These are phyloP conservation scores for Coreius guichenoti DNA, from an alignment of 2,797 vertebrate genomes.

Conservation along the genomic window DNA sequence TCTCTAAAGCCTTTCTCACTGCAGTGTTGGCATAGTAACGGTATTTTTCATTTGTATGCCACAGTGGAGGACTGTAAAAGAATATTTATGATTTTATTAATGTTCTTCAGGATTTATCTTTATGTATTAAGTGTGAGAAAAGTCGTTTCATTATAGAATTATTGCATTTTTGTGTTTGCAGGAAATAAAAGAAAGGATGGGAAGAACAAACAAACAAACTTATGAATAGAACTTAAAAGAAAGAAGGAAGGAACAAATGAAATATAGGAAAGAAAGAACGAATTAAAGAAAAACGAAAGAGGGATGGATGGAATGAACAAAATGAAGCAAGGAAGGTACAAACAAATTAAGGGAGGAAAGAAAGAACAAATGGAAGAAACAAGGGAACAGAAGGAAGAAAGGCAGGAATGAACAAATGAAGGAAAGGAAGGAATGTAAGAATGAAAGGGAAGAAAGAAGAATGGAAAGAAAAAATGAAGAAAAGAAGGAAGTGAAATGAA, in stretches of 20 bases:
- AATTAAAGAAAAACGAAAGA: background rate
- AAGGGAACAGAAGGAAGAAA: slow-evolving; percentile 35
- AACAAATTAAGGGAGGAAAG: slow-evolving; percentile 27
- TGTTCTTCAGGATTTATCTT: background rate
- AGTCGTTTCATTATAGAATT: background rate
- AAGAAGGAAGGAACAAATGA: background rate
- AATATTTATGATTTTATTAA: background rate
- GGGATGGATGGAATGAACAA: background rate
- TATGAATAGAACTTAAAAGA: too few relatives aligned
- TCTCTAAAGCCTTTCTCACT: background rate
- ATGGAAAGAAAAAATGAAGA: too few relatives aligned
- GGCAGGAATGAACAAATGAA: slow-evolving; percentile 55
- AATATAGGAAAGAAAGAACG: background rate
- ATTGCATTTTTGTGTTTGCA: background rate
- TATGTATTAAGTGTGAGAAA: background rate
- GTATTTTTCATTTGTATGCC: background rate
- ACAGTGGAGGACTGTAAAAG: background rate
- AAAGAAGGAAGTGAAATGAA: background rate
- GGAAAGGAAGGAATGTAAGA: background rate
- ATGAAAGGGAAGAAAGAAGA: background rate
- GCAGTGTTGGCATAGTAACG: background rate
- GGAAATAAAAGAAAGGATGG: background rate
- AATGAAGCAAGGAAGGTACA: slow-evolving; percentile 30
- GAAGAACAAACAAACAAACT: background rate
- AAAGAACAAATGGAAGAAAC: slow-evolving; percentile 9